These are phyloP conservation scores for Ips typographus DNA, from an alignment of 1,140 invertebrate species.

Conservation along the genomic window DNA sequence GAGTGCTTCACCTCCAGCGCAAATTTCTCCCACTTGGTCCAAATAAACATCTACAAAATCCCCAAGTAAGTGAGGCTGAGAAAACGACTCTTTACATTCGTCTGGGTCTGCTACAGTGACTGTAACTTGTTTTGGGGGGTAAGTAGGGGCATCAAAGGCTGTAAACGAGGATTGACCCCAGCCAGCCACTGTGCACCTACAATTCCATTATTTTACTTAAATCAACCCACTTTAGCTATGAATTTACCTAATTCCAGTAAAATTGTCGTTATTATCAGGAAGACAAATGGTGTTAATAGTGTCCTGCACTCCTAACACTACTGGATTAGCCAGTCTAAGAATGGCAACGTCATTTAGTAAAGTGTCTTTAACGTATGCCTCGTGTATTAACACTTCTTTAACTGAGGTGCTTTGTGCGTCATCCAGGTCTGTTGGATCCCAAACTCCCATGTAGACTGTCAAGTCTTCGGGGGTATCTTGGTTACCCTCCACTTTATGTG, in stretches of 20 bases:
- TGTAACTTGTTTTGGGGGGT: slow-evolving; percentile 43
- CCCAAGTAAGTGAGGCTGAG: slow-evolving; percentile 37
- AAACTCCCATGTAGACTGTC: slow-evolving; percentile 41
- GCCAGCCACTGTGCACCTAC: slow-evolving; percentile 43
- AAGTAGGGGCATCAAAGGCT: slow-evolving; percentile 40
- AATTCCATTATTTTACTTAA: background rate
- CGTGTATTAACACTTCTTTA: slow-evolving; percentile 52
- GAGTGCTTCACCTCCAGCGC: slow-evolving; percentile 44
- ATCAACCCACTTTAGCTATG: background rate
- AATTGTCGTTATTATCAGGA: slow-evolving; percentile 47
- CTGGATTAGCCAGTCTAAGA: slow-evolving; percentile 56
- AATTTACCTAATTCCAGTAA: slow-evolving; percentile 40
- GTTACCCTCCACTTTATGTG: slow-evolving; percentile 45
- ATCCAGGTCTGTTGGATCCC: slow-evolving; percentile 31
- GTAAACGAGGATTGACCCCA: slow-evolving; percentile 44
- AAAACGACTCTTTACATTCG: slow-evolving; percentile 41
- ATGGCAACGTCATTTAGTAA: slow-evolving; percentile 68
- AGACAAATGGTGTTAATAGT: slow-evolving; percentile 63
- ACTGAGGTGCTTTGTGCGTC: slow-evolving; percentile 36
- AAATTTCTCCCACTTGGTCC: slow-evolving; percentile 45
- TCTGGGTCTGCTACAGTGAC: slow-evolving; percentile 37
- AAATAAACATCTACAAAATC: slow-evolving; percentile 42
- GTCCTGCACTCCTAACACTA: slow-evolving; percentile 52
- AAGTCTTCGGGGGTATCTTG: slow-evolving; percentile 34
- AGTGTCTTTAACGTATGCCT: slow-evolving; percentile 56